Base-by-base conservation (phyloP, 2,888 invertebrate genomes). In the Thereva nobilitata region DNA sequence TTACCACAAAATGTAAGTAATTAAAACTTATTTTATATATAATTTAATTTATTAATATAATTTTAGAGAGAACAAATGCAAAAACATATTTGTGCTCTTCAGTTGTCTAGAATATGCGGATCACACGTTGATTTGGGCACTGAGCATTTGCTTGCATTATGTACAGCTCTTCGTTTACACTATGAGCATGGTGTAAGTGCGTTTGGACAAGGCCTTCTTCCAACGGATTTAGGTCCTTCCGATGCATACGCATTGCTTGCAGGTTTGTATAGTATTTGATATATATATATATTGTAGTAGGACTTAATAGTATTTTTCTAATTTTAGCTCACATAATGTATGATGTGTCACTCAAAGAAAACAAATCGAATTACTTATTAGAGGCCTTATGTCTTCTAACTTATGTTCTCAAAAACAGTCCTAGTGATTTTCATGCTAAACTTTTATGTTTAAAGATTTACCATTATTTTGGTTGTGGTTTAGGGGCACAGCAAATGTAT, bases 351-450 rank as follows among this genome's bases (percentile, higher is more conserved):
- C 73, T 83, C 45, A 78, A 82, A 65, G 83, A 83, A 55, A 78
- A 84, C 47, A 84, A 82, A 69, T 84, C 86, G 0, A 80, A 84
- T 61, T 85, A 86, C 0, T 77, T 89, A 5, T 79, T 88, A 23
- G 86, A 87, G 69, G 89, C 89, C 0, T 78, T 91, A 4, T 85
- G 88, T 41, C 79, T 92, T 10, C 80, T 95, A 69, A 92, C 94
- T 75, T 84, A 87, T 76, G 87, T 90, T 41, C 82, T 93, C 38
- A 84, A 86, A 57, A 85, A 87, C 73, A 95, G 94, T 74, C 91
- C 93, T 0, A 89, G 92, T 71, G 96, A 95, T 83, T 94, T 92
- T 79, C 93, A 95, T 77, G 87, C 91, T 9, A 96, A 96, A 80
- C 83, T 97, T 72, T 82, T 96, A 50, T 86, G 93, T 5, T 84